phyloP scores from a whole-genome alignment of 2,113 vertebrate species.

The Rhea pennata region DNA sequence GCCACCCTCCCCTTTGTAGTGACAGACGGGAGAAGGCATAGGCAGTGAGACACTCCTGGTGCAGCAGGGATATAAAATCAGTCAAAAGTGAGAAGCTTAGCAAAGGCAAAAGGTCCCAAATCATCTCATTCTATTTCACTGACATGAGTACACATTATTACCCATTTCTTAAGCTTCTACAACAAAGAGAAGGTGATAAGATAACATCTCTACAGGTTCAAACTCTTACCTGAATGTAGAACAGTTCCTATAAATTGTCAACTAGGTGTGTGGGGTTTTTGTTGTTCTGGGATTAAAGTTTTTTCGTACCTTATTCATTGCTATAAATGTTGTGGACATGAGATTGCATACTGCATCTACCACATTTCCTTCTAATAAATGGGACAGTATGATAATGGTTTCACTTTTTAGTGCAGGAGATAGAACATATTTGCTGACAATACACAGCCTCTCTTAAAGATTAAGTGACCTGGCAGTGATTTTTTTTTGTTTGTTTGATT shows the following conservation, averaged over 20 bases:
- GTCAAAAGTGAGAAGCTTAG: not conserved
- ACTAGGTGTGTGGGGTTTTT: not conserved
- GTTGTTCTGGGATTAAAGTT: not conserved
- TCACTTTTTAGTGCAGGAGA: not conserved
- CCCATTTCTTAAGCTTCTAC: not conserved
- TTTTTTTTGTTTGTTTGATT: not conserved
- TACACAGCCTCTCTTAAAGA: no score
- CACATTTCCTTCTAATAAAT: not conserved
- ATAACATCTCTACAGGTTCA: not conserved
- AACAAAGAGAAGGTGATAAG: not conserved
- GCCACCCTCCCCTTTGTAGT: not conserved
- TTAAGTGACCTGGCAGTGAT: not conserved
- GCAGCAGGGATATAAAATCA: not conserved
- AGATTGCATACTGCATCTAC: not conserved
- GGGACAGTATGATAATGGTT: not conserved
- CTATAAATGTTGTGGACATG: not conserved
- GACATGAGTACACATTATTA: not conserved
- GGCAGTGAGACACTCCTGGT: not conserved
- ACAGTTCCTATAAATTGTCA: not conserved
- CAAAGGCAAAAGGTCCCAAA: not conserved
- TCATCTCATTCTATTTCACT: not conserved
- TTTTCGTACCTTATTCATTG: not conserved
- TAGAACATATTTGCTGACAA: not conserved
- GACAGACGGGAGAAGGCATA: not conserved
- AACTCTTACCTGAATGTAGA: not conserved